Evolutionary conservation across 2,113 vertebrate genomes (phyloP), one percentile per base, ranked within the genome.

Genomic region (Odontesthes bonariensis): DNA sequence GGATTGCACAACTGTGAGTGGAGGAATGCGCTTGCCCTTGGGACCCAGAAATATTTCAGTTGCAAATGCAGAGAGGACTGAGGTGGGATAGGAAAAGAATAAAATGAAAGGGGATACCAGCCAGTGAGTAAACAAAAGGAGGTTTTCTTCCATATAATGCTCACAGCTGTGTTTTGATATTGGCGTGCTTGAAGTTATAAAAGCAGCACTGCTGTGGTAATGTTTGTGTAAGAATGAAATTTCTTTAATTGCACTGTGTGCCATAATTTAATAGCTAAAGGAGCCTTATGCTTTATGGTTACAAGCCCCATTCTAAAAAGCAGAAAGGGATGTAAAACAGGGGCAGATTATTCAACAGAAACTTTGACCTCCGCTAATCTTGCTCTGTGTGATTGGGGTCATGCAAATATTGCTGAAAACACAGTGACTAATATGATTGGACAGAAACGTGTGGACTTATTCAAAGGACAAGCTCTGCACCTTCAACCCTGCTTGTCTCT

Each of bases 1-100:
- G 85, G 84, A 92, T 94, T 94, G 90, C 92, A 91, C 90, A 93
- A 94, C 84, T 88, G 85, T 82, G 86, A 85, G 81, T 78, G 82
- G 56, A 93, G 83, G 93, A 93, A 94, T 94, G 91, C 74, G 75
- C 73, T 53, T 78, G 81, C 89, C 86, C 89, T 85, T 79, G 89
- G 88, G 90, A 92, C 88, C 77, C 62, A 87, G 72, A 88, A 86
- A 90, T 83, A 91, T 93, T 90, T 93, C 74, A 87, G 84, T 85
- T 91, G 77, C 83, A 92, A 83, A 79, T 83, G 74, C 70, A 82
- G 69, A 69, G 40, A 83, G 46, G 17, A 77, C 62, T 84, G 82
- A 63, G 78, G 82, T 84, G 66, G 60, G 59, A 88, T 44, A 44
- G 32, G 57, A 75, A 59, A 49, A 23, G 27, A 75, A 77, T 69